These are phyloP conservation scores for Drosophila pandora DNA, from an alignment of 1,140 invertebrate species.

Conservation along the genomic window DNA sequence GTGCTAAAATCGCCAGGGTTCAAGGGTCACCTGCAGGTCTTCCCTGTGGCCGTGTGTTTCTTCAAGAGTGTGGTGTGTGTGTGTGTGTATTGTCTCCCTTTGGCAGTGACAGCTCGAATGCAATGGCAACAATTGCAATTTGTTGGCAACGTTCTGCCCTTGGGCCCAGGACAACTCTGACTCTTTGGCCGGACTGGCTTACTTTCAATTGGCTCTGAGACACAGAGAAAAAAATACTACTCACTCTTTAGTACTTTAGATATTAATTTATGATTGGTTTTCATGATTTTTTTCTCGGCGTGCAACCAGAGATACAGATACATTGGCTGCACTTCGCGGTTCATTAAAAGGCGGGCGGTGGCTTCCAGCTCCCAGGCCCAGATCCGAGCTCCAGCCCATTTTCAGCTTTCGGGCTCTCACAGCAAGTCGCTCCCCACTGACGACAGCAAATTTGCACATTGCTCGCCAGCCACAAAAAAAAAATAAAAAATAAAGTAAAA, in stretches of 20 bases:
- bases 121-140: conserved; percentile 84
- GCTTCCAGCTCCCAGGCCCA: conserved; percentile 28
- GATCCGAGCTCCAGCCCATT: conserved; percentile 20
- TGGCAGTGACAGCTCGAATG: conserved; percentile 76
- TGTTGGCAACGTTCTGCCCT: conserved; percentile 77
- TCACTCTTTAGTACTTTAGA: neutral
- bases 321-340: conserved; percentile 83
- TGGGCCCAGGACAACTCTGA: conserved; percentile 38
- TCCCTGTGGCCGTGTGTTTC: conserved; percentile 6
- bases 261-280: neutral
- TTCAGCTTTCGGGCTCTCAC: conserved; percentile 10
- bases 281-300: conserved; percentile 27
- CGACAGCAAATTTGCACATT: conserved; percentile 74
- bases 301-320: conserved; percentile 35
- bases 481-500: conserved; percentile 9
- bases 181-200: conserved; percentile 23
- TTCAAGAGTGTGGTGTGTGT: conserved; percentile 10
- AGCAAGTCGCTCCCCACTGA: conserved; percentile 30
- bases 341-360: conserved; percentile 83
- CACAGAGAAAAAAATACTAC: conserved; percentile 15
- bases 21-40: conserved; percentile 49
- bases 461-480: conserved; percentile 32
- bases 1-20: conserved; percentile 64
- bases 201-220: conserved; percentile 42
- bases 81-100: conserved; percentile 33